These are phyloP conservation scores for Ectropis grisescens DNA, from an alignment of 1,140 invertebrate species.

Conservation along the genomic window DNA sequence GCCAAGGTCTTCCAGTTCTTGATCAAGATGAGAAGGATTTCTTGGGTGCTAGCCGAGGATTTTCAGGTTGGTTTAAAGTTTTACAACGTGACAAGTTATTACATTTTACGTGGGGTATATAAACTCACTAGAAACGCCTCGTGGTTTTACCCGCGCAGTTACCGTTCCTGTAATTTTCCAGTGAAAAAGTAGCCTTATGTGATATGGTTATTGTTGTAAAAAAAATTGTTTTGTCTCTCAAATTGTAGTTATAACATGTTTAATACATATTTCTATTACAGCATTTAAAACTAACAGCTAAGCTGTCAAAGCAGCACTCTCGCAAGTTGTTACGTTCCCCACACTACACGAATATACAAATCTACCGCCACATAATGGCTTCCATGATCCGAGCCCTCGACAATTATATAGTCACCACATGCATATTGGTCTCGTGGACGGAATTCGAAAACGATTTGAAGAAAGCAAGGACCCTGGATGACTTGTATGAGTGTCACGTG, in stretches of 20 bases:
- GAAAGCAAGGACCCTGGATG: slow-evolving; percentile 74
- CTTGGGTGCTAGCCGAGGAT: slow-evolving; percentile 78
- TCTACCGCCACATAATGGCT: slow-evolving; percentile 79
- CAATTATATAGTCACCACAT: slow-evolving; percentile 79
- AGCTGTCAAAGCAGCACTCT: slow-evolving; percentile 59
- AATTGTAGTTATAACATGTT: no score
- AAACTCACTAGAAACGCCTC: no score
- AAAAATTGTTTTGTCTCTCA: no score
- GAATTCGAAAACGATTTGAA: slow-evolving; percentile 77
- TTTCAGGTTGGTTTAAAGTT: slow-evolving; percentile 72
- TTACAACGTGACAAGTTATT: no score
- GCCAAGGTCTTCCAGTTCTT: slow-evolving; percentile 81
- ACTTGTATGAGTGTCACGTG: slow-evolving; percentile 77
- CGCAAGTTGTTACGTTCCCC: slow-evolving; percentile 65
- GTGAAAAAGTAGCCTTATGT: no score
- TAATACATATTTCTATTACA: no score
- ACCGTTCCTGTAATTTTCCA: no score
- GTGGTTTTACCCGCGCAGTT: no score
- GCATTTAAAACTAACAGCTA: slow-evolving; percentile 70
- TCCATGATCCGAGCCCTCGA: slow-evolving; percentile 80
- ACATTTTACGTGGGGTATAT: no score
- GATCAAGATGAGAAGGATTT: slow-evolving; percentile 79
- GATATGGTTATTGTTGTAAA: no score
- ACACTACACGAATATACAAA: slow-evolving; percentile 75
- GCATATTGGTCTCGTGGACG: slow-evolving; percentile 78